Evolutionary conservation across 2,888 invertebrate species (phyloP), one percentile per base, ranked within the genome.

Genomic region (Noctua janthina): DNA sequence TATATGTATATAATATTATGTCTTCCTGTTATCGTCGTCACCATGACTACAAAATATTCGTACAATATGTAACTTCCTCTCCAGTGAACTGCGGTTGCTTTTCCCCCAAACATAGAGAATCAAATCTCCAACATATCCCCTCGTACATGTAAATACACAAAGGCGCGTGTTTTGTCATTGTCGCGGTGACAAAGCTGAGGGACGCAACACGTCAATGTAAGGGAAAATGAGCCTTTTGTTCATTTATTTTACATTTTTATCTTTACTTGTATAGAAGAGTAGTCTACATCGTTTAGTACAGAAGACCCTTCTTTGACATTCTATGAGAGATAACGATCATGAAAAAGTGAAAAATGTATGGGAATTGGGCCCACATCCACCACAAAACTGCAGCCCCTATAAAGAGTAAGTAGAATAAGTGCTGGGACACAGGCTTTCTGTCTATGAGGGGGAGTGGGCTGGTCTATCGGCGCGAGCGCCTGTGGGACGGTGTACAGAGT

Each of bases 91-190:
- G 54, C 15, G 23, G 7, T 7, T 71, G 54, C n/a, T 72, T 54
- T 81, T 46, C n/a, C 46, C 35, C 23, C 29, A 23, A n/a, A 17
- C 49, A 23, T 10, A 73, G 39, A 66, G 49, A 80, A 66, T 1
- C 56, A 29, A 49, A 82, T 82, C 74, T 56, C 46, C 10, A 64
- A 7, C 29, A 20, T 17, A 29, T 49, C 13, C 43, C 56, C 15
- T 39, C 56, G 56, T 72, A 46, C 73, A 81, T 56, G n/a, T 59
- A 11, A 80, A 54, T 20, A 79, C 70, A 80, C 51, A 81, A 66
- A 17, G 46, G n/a, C 2, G 39, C 8, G 35, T 71, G 20, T 81
- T 79, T 62, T 29, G 64, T 81, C 54, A 81, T 29, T 66, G 64
- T 66, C 72, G 8, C 64, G 20, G 35, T 29, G 46, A 81, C 23